phyloP scores from a whole-genome alignment of 2,113 vertebrate species.

The Chamaea fasciata region DNA sequence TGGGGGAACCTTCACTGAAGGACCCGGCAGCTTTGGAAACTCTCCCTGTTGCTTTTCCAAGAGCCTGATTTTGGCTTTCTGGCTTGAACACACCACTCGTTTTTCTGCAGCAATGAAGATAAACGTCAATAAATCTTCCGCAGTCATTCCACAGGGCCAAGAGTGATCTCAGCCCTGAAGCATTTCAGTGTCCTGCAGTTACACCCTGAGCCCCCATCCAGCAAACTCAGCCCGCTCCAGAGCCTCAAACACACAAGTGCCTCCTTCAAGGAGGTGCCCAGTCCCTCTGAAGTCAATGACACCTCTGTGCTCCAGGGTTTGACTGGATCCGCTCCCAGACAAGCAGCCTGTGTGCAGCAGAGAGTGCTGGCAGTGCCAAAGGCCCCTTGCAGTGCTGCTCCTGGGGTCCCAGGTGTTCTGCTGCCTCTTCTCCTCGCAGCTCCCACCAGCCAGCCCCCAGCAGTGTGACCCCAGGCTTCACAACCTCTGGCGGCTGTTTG shows the following conservation, averaged over 20 bases:
- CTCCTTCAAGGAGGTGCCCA: background rate
- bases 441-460: background rate
- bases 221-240: background rate
- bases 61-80: constrained; percentile 7
- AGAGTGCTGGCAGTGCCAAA: background rate
- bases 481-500: background rate
- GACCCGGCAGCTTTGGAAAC: background rate
- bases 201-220: background rate
- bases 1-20: background rate
- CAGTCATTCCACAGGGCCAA: background rate
- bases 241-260: background rate
- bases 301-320: background rate
- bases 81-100: background rate
- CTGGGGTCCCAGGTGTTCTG: background rate
- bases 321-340: background rate
- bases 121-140: constrained; percentile 2
- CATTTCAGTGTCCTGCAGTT: background rate
- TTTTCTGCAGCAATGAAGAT: constrained; percentile 28
- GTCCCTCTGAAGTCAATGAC: background rate
- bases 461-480: background rate
- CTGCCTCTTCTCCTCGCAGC: background rate
- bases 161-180: constrained; percentile 45
- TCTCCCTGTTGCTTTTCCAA: background rate
- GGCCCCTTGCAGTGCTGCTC: background rate
- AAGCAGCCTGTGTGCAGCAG: background rate